Evolutionary conservation across 2,113 vertebrate genomes (phyloP).

Genomic region (Forbesichthys agassizii): DNA sequence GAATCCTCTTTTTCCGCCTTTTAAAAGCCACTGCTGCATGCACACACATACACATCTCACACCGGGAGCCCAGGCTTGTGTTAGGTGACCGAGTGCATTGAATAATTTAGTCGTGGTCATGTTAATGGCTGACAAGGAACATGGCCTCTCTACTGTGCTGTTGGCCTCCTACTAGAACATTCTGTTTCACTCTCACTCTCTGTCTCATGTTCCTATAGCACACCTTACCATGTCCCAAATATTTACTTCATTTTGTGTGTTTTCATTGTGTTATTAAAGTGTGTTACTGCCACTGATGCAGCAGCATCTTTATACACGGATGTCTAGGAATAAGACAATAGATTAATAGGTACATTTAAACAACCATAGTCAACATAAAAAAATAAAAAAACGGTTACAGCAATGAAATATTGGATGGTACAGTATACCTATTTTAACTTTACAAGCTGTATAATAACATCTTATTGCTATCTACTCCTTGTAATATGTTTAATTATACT

Average conservation of each 20-base stretch:
- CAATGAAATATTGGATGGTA: too few relatives aligned
- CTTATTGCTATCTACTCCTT: too few relatives aligned
- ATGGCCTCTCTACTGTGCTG: constrained; percentile 55
- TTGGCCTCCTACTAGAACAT: constrained; percentile 52
- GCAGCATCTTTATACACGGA: too few relatives aligned
- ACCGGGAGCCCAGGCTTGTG: constrained; percentile 57
- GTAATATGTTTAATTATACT: too few relatives aligned
- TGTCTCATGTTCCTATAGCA: not conserved
- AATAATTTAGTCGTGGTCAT: constrained; percentile 73
- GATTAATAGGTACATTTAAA: too few relatives aligned
- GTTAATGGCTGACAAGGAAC: constrained; percentile 72
- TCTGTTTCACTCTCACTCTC: constrained; percentile 66
- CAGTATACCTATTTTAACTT: too few relatives aligned
- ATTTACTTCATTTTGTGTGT: not conserved
- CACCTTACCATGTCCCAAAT: not conserved
- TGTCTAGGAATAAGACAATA: too few relatives aligned
- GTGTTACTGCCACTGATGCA: too few relatives aligned
- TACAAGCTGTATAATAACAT: too few relatives aligned
- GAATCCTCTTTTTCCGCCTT: constrained; percentile 25
- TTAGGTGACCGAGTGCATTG: constrained; percentile 71
- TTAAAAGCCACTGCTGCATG: constrained; percentile 15
- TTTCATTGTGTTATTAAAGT: not conserved
- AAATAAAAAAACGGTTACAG: too few relatives aligned
- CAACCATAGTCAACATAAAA: too few relatives aligned
- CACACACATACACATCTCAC: constrained; percentile 6